Evolutionary conservation across 2,888 invertebrate species (phyloP).

Genomic region (Malthinus seriepunctatus): DNA sequence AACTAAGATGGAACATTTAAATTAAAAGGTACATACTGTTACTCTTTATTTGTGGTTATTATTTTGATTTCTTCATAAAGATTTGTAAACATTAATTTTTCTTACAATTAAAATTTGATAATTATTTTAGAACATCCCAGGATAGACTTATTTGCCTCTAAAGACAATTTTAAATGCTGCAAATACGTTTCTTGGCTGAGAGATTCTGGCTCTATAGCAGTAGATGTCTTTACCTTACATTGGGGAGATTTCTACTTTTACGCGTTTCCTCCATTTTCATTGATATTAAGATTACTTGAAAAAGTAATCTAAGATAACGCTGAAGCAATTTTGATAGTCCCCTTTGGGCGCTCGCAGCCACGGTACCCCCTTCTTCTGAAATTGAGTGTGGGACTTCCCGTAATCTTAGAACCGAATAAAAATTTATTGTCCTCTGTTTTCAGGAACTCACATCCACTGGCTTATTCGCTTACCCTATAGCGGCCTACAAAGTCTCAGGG

Average conservation of each 20-base stretch:
- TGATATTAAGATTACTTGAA: neutral
- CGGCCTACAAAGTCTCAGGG: neutral
- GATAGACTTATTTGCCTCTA: constrained; percentile 14
- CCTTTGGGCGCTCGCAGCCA: no score
- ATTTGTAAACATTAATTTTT: no score
- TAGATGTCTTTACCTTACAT: constrained; percentile 21
- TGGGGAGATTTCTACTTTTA: constrained; percentile 9
- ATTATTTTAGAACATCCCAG: no score
- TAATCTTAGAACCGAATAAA: neutral
- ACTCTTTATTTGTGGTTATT: no score
- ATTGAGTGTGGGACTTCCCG: neutral
- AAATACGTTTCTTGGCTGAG: constrained; percentile 12
- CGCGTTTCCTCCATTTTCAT: constrained; percentile 5
- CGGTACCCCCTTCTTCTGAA: neutral
- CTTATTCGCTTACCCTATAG: neutral
- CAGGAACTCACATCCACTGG: neutral
- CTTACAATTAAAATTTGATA: no score
- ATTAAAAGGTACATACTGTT: no score
- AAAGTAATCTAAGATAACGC: neutral
- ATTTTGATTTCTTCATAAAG: no score
- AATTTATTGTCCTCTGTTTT: neutral
- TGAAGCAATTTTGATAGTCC: neutral
- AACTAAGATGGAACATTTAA: no score
- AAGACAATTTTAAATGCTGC: constrained; percentile 16
- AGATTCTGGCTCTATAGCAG: constrained; percentile 14